These are phyloP conservation scores for Brachirus orientalis DNA, from an alignment of 2,113 vertebrate species.

Conservation along the genomic window DNA sequence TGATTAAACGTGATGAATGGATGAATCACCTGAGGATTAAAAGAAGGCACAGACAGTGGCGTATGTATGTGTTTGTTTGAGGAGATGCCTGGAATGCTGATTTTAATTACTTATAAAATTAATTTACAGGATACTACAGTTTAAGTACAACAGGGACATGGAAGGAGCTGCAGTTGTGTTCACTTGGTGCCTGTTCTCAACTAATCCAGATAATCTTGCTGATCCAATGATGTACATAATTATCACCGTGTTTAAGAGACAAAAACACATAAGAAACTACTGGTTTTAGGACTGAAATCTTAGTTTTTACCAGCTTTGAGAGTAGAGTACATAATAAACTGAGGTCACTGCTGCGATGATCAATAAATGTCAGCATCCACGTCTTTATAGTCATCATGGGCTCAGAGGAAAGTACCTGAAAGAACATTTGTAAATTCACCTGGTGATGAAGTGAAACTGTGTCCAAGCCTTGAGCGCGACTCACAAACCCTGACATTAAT, in stretches of 20 bases:
- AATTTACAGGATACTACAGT: slow-evolving; percentile 80
- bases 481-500: neutral
- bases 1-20: too few species aligned
- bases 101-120: slow-evolving; percentile 80
- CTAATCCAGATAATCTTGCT: slow-evolving; percentile 42
- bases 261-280: neutral
- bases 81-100: slow-evolving; percentile 70
- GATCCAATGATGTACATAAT: neutral
- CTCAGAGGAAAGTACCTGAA: slow-evolving; percentile 38
- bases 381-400: too few species aligned
- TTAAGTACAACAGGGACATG: slow-evolving; percentile 73
- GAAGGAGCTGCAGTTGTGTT: slow-evolving; percentile 52
- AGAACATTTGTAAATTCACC: slow-evolving; percentile 8
- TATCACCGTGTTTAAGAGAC: neutral
- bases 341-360: too few species aligned
- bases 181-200: slow-evolving; percentile 30
- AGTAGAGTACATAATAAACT: too few species aligned
- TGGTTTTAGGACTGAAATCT: too few species aligned
- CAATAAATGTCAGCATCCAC: too few species aligned
- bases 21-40: neutral
- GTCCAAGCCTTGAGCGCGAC: too few species aligned
- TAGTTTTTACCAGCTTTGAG: too few species aligned
- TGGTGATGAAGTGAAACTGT: neutral
- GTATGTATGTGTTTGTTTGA: neutral
- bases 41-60: neutral